These are phyloP conservation scores for Dicrurus megarhynchus DNA, from an alignment of 2,113 vertebrate species.

Conservation along the genomic window DNA sequence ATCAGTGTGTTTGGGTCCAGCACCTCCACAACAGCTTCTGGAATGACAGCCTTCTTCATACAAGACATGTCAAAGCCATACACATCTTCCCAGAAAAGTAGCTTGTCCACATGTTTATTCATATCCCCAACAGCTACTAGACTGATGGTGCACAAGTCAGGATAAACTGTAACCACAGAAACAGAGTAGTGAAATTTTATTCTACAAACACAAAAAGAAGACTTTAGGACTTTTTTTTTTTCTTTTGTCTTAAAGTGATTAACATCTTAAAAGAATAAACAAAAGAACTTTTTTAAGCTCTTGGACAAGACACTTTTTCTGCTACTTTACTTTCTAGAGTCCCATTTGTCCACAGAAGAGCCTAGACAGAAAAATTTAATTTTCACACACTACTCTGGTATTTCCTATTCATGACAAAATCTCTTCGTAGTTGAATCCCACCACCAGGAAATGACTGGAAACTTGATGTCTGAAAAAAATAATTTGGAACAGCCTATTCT, in stretches of 20 bases:
- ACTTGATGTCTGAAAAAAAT: background rate
- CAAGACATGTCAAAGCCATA: constrained; percentile 96
- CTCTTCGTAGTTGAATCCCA: background rate
- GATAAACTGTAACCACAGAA: constrained; percentile 83
- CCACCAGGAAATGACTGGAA: background rate
- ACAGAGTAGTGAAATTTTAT: background rate
- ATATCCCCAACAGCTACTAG: constrained; percentile 85
- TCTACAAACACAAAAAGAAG: background rate
- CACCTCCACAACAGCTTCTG: constrained; percentile 87
- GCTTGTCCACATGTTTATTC: constrained; percentile 76
- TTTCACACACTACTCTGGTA: background rate
- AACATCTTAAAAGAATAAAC: background rate
- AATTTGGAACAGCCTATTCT: background rate
- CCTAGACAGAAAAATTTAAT: background rate
- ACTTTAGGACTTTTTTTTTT: no score
- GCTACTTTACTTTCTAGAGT: background rate
- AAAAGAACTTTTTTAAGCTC: background rate
- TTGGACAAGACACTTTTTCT: background rate
- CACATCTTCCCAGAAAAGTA: constrained; percentile 93
- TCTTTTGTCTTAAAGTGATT: background rate
- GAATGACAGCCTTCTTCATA: constrained; percentile 91
- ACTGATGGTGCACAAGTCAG: constrained; percentile 89
- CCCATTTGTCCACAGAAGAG: background rate
- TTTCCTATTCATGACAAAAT: background rate
- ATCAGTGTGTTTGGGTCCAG: constrained; percentile 81